Evolutionary conservation across 2,797 vertebrate genomes (phyloP).

Genomic region (Fistularia tabacaria): DNA sequence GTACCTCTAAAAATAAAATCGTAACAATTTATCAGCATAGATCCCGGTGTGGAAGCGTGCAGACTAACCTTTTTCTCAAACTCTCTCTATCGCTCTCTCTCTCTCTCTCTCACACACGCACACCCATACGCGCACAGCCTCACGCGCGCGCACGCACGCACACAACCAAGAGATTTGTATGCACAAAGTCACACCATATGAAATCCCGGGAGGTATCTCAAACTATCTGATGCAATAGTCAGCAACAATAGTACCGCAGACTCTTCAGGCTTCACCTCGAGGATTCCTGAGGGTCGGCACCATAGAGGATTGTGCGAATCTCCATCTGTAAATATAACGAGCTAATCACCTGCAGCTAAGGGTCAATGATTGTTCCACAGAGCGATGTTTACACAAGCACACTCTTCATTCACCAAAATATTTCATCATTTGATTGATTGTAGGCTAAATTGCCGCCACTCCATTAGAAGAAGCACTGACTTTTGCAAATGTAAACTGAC

Average conservation of each 20-base stretch:
- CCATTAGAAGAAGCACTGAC: too few species aligned
- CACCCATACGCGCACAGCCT: slow-evolving; percentile 4
- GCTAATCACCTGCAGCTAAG: slow-evolving; percentile 35
- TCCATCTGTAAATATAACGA: slow-evolving; percentile 21
- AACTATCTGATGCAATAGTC: slow-evolving; percentile 74
- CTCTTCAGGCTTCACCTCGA: slow-evolving; percentile 30
- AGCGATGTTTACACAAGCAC: not conserved
- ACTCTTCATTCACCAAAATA: not conserved
- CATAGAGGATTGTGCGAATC: slow-evolving; percentile 27
- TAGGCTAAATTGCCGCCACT: too few species aligned
- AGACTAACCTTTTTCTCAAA: slow-evolving; percentile 43
- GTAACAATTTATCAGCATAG: slow-evolving; percentile 44
- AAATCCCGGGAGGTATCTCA: slow-evolving; percentile 43
- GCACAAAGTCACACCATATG: slow-evolving; percentile 15
- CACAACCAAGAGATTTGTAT: not conserved
- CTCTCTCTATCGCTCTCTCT: too few species aligned
- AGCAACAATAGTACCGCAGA: slow-evolving; percentile 71
- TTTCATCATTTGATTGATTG: too few species aligned
- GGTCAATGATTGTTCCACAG: slow-evolving; percentile 13
- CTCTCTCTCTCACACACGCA: slow-evolving; percentile 16
- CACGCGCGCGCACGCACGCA: slow-evolving; percentile 12
- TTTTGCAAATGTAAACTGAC: too few species aligned
- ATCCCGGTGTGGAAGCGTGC: slow-evolving; percentile 40
- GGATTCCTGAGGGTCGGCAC: slow-evolving; percentile 36
- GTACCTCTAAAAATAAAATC: slow-evolving; percentile 63